phyloP scores from a whole-genome alignment of 1,140 invertebrate species.

The Hydropsyche tenuis region DNA sequence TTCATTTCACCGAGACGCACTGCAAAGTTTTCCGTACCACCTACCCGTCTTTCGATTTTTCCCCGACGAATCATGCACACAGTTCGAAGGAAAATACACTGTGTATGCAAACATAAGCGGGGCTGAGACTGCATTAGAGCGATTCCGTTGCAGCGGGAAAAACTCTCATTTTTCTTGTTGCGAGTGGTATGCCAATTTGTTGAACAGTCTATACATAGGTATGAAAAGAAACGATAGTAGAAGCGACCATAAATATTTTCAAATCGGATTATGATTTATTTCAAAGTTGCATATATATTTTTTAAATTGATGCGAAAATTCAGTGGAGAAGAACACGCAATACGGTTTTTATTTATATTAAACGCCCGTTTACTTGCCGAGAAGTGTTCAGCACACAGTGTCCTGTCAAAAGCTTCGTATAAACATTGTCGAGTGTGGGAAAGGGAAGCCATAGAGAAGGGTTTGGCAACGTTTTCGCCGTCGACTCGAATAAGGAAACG shows the following conservation, averaged over 20 bases:
- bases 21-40: conserved; percentile 20
- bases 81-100: not conserved
- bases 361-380: not conserved
- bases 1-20: conserved; percentile 25
- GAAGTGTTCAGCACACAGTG: not conserved
- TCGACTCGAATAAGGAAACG: conserved; percentile 24
- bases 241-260: too few relatives aligned
- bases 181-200: conserved; percentile 9
- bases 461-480: not conserved
- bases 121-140: not conserved
- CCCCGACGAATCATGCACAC: conserved; percentile 5
- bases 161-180: not conserved
- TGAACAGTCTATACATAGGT: not conserved
- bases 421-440: not conserved
- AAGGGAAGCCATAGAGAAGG: not conserved
- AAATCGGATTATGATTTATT: too few relatives aligned
- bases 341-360: not conserved
- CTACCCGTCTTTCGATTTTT: not conserved
- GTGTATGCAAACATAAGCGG: conserved; percentile 5
- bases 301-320: too few relatives aligned
- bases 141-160: not conserved
- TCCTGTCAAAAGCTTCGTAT: conserved; percentile 2
- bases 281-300: too few relatives aligned
- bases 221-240: too few relatives aligned
- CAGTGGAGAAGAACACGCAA: too few relatives aligned